Evolutionary conservation across 2,797 vertebrate species (phyloP).

Genomic region (Parambassis ranga): DNA sequence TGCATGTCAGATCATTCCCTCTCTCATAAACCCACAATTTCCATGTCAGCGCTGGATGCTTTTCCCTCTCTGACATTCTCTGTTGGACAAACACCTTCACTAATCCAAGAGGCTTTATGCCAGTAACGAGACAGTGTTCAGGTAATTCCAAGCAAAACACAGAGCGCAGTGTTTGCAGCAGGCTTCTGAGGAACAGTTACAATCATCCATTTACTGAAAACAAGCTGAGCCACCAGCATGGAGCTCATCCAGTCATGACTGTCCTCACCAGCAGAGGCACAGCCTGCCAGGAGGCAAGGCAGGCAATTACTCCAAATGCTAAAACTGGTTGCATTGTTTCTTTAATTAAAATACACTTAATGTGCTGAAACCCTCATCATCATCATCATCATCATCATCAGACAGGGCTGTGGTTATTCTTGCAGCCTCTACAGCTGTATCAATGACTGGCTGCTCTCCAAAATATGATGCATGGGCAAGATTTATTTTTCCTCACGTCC

Average conservation of each 20-base stretch:
- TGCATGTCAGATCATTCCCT: constrained; percentile 56
- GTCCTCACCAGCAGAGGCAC: too few species aligned
- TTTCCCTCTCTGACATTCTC: constrained; percentile 32
- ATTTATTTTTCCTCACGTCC: constrained; percentile 21
- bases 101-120: constrained; percentile 32
- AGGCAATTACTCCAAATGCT: too few species aligned
- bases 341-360: background rate
- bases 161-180: background rate
- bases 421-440: constrained; percentile 4
- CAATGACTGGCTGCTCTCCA: constrained; percentile 36
- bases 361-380: background rate
- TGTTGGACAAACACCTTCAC: constrained; percentile 47
- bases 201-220: constrained; percentile 30
- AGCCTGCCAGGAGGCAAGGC: too few species aligned
- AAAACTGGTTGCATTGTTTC: background rate
- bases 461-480: constrained; percentile 4
- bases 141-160: constrained; percentile 59
- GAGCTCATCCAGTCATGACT: constrained; percentile 14
- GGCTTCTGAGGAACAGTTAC: constrained; percentile 10
- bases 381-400: background rate
- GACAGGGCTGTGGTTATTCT: constrained; percentile 1
- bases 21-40: constrained; percentile 53
- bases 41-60: constrained; percentile 39
- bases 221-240: constrained; percentile 23
- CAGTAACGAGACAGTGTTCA: constrained; percentile 35